Base-by-base conservation (phyloP, 2,113 vertebrate species). In the Athene noctua region DNA sequence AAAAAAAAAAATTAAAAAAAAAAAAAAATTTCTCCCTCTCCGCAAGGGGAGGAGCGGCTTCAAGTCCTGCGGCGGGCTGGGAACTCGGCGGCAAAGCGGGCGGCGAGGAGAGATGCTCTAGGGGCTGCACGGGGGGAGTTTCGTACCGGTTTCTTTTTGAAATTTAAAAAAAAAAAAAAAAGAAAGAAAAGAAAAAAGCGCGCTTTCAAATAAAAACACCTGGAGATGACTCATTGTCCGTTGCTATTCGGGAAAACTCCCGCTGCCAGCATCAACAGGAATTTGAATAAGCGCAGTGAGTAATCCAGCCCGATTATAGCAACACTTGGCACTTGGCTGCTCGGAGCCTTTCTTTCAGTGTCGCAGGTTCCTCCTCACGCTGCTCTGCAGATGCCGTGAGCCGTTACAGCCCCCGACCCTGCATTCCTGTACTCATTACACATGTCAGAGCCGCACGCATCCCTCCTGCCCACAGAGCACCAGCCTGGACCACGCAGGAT, bases 21-120 rank as follows among this genome's bases (percentile, higher is more conserved):
- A 72, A 23, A 6, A 44, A 52, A 51, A 40, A 40, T 9, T 40
- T 17, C 36, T 21, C 26, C 62, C 17, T 91, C 86, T 54, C 96
- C 85, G 98, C 98, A 97, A n/a, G 97, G 97, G 96, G 96, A 96
- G 98, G 98, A 92, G 98, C 81, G 94, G 97, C 55, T 79, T 92
- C 90, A 81, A 81, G 47, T 92, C 95, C 73, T n/a, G 55, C 62
- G 89, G 87, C n/a, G 77, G 73, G 94, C 79, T 66, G 71, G 93
- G 94, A 94, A 97, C 83, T 85, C 52, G 2, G 29, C 47, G 2
- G 65, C 57, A 3, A 3, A 23, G 30, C 30, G 55, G 51, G 13
- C 27, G 66, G 36, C 17, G 49, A 32, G 34, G 8, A 42, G 58
- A 16, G 73, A 72, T 66, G 82, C 68, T 12, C 5, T 1, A 2